Percentiles rank a stretch among this genome's conserved stretches.
phyloP scores from a whole-genome alignment of 2,888 invertebrate genomes.

The Chaitophorus viminalis region DNA sequence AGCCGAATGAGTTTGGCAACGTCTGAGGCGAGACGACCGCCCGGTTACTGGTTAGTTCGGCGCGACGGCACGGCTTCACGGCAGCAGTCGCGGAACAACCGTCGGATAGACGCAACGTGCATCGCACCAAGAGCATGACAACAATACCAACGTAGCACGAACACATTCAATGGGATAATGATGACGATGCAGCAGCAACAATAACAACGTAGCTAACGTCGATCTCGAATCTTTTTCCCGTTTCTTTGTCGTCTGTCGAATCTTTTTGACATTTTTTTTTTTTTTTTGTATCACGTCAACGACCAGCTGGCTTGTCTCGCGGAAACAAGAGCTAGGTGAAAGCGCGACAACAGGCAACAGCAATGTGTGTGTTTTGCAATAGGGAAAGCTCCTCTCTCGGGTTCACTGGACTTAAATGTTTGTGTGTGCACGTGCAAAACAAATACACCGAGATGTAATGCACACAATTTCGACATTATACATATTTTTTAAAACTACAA shows the following conservation, averaged over 20 bases:
- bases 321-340: conserved; percentile 34
- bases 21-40: conserved; percentile 10
- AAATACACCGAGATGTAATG: background rate
- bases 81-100: conserved; percentile 1
- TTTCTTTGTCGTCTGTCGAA: background rate
- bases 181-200: background rate
- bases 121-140: background rate
- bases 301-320: background rate
- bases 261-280: background rate
- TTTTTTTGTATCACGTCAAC: background rate
- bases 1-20: conserved; percentile 57
- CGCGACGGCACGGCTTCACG: background rate
- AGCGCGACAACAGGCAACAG: background rate
- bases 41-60: conserved; percentile 13
- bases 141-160: background rate
- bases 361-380: conserved; percentile 46
- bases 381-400: conserved; percentile 56
- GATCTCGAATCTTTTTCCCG: background rate
- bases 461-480: too few species aligned
- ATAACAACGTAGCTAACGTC: background rate
- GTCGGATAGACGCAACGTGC: background rate
- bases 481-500: background rate
- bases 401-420: conserved; percentile 47
- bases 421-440: conserved; percentile 17
- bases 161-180: too few species aligned